Evolutionary conservation across 1,140 invertebrate genomes (phyloP).

Genomic region (Leptopilina clavipes): DNA sequence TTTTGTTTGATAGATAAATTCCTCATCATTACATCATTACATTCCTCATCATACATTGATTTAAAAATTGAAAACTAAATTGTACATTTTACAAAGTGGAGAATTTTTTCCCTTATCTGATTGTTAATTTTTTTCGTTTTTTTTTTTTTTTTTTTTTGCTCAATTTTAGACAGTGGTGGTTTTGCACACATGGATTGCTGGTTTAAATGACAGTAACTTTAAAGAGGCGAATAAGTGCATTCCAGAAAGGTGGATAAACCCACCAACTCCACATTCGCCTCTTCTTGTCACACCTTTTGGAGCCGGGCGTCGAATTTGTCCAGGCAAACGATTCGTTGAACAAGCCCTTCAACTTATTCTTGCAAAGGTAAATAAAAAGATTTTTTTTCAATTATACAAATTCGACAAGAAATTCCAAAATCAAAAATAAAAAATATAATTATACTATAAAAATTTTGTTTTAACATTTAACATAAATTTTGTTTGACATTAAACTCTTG

Average conservation of each 20-base stretch:
- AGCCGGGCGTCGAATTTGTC: conserved; percentile 86
- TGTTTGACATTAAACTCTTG: no score
- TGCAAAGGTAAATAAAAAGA: conserved; percentile 77
- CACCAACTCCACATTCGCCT: conserved; percentile 75
- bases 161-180: conserved; percentile 86
- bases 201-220: conserved; percentile 86
- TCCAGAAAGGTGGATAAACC: conserved; percentile 88
- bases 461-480: no score
- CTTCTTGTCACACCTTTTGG: conserved; percentile 91
- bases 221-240: conserved; percentile 82
- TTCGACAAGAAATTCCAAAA: no score
- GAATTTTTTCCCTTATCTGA: no score
- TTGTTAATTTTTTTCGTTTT: not conserved
- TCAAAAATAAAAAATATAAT: no score
- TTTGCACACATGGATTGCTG: conserved; percentile 89
- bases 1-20: no score
- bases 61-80: no score
- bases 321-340: conserved; percentile 88
- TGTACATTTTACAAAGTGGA: no score
- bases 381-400: no score
- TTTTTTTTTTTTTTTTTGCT: not conserved
- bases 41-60: no score
- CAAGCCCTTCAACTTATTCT: conserved; percentile 84
- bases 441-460: no score
- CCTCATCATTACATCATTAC: no score